A percentile compares a stretch with the other conserved stretches of the same genome.
Evolutionary conservation across 1,140 invertebrate genomes (phyloP).

Genomic region (Formica exsecta): DNA sequence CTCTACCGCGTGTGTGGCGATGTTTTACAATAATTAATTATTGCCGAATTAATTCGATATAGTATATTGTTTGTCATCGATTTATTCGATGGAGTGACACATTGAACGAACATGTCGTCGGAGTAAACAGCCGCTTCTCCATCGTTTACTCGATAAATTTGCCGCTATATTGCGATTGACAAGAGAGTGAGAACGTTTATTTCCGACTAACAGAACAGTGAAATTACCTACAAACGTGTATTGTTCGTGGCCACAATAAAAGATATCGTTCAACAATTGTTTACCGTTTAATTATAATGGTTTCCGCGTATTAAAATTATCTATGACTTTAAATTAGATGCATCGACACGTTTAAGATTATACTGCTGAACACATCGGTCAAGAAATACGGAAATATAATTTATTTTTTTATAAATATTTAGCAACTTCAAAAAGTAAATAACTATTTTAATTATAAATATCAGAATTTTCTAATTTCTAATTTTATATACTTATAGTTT

Average conservation of each 20-base stretch:
- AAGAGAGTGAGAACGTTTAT: conserved; percentile 51
- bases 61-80: conserved; percentile 23
- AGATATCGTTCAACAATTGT: conserved; percentile 14
- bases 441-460: background rate
- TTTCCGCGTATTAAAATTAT: conserved; percentile 28
- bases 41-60: conserved; percentile 41
- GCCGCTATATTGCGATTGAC: conserved; percentile 41
- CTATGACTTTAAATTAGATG: background rate
- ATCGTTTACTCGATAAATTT: conserved; percentile 48
- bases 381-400: background rate
- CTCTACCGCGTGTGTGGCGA: background rate
- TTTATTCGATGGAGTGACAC: conserved; percentile 41
- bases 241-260: conserved; percentile 28
- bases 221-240: conserved; percentile 5
- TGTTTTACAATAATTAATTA: conserved; percentile 28
- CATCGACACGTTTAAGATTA: background rate
- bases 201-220: conserved; percentile 15
- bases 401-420: background rate
- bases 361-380: background rate
- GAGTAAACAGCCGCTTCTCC: conserved; percentile 30
- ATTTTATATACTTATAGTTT: too few relatives aligned
- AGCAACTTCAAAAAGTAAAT: conserved; percentile 1
- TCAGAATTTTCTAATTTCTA: background rate
- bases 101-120: conserved; percentile 25
- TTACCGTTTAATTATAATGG: conserved; percentile 42